A percentile compares a stretch with the other conserved stretches of the same genome.
These are phyloP conservation scores for Mythimna lalbum DNA, from an alignment of 2,888 invertebrate genomes.

Conservation along the genomic window DNA sequence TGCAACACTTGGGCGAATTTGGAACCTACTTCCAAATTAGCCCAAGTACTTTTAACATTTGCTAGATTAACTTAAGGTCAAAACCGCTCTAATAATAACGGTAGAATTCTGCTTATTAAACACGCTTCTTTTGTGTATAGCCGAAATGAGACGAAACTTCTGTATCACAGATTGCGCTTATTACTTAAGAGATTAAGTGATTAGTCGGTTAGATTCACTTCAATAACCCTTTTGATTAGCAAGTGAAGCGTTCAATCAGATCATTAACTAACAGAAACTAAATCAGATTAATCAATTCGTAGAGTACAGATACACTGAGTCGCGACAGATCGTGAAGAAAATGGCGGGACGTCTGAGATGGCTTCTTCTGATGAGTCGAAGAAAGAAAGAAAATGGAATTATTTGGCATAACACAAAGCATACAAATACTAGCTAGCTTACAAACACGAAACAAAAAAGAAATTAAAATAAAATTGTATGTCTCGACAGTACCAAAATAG, in stretches of 20 bases:
- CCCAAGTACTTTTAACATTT: conserved; percentile 7
- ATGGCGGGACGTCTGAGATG: not conserved
- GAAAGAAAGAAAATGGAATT: too few relatives aligned
- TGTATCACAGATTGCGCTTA: conserved; percentile 18
- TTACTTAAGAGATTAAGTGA: conserved; percentile 26
- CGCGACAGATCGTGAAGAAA: not conserved
- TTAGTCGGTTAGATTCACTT: conserved; percentile 25
- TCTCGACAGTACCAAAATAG: too few relatives aligned
- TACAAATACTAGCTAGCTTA: too few relatives aligned
- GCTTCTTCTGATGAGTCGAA: not conserved
- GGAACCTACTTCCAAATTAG: not conserved
- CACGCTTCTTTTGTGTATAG: not conserved
- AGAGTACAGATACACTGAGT: not conserved
- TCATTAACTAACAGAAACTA: conserved; percentile 8
- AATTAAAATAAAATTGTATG: too few relatives aligned
- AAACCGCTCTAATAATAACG: not conserved
- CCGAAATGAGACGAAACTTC: conserved; percentile 8
- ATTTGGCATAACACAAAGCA: too few relatives aligned
- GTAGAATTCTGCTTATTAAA: not conserved
- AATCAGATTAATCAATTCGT: not conserved
- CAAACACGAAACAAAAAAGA: too few relatives aligned
- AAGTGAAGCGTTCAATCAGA: conserved; percentile 27
- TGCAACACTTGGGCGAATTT: conserved; percentile 19
- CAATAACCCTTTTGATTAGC: conserved; percentile 34
- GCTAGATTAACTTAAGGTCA: not conserved